Evolutionary conservation across 2,888 invertebrate species (phyloP), one percentile per base, ranked within the genome.

Genomic region (Acronicta aceris): DNA sequence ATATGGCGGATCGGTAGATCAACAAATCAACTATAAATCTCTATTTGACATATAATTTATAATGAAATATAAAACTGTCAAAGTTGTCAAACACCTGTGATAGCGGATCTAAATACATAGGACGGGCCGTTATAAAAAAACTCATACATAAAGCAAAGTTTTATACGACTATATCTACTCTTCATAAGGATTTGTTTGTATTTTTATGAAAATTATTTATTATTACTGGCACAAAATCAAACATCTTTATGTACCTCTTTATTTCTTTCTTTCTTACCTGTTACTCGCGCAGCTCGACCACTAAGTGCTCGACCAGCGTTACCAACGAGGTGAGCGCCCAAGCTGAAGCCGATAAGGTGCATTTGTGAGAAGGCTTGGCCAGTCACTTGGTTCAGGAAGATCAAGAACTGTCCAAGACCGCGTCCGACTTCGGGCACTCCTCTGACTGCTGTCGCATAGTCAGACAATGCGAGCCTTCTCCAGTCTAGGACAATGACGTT

Each of bases 251-350:
- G 8, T 71, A 92, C 94, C n/a, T n/a, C n/a, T n/a, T n/a, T n/a
- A n/a, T n/a, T n/a, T n/a, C n/a, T n/a, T n/a, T n/a, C n/a, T n/a
- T n/a, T n/a, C n/a, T n/a, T n/a, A n/a, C n/a, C 93, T 69, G 93
- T 92, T 5, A 94, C 79, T 59, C 93, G 88, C 5, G 89, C 89
- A 43, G 75, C 86, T 76, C 84, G 83, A 12, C 94, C 91, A 1
- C 84, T 77, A 4, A 90, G 65, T 64, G 84, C 81, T 25, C 89
- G 84, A 0, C 93, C 94, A 58, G 93, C 91, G 17, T 87, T 89
- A 7, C 92, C 93, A 17, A 88, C 94, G 0, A 95, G 59, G 66
- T 95, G 95, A 50, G 93, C 90, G 1, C 95, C 95, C 56, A 95
- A 83, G 73, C 95, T 94, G 76, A 95, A 92, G 15, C 95, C 95